Percentiles rank a stretch among this genome's conserved stretches.
phyloP scores from a whole-genome alignment of 2,888 invertebrate species.

The Willowsia nigromaculata region DNA sequence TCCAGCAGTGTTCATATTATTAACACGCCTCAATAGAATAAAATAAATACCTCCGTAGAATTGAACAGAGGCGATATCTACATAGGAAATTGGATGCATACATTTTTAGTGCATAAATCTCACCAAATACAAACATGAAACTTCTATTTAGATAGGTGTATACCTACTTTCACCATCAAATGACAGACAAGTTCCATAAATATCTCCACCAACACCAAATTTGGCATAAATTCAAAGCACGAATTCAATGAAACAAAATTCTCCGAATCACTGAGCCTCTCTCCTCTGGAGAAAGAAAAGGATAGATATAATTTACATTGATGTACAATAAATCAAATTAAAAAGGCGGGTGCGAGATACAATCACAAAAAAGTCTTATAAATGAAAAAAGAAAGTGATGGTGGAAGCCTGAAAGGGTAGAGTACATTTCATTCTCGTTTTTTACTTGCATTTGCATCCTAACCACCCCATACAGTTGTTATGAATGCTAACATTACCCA shows the following conservation, averaged over 20 bases:
- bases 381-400: background rate
- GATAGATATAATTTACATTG: slow-evolving; percentile 55
- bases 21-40: background rate
- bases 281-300: background rate
- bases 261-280: background rate
- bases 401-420: background rate
- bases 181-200: background rate
- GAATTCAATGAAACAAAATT: slow-evolving; percentile 23
- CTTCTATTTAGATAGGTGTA: background rate
- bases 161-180: slow-evolving; percentile 1
- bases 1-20: background rate
- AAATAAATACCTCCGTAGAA: background rate
- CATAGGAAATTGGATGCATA: too few relatives aligned
- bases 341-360: slow-evolving; percentile 46
- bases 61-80: background rate
- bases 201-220: background rate
- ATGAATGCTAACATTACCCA: slow-evolving; percentile 29
- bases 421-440: background rate
- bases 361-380: background rate
- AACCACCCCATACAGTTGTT: background rate
- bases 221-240: slow-evolving; percentile 48
- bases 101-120: too few relatives aligned
- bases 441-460: background rate
- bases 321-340: slow-evolving; percentile 51
- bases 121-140: background rate